A percentile compares a stretch with the other conserved stretches of the same genome.
Evolutionary conservation across 2,888 invertebrate genomes (phyloP).

Genomic region (Plusia festucae): DNA sequence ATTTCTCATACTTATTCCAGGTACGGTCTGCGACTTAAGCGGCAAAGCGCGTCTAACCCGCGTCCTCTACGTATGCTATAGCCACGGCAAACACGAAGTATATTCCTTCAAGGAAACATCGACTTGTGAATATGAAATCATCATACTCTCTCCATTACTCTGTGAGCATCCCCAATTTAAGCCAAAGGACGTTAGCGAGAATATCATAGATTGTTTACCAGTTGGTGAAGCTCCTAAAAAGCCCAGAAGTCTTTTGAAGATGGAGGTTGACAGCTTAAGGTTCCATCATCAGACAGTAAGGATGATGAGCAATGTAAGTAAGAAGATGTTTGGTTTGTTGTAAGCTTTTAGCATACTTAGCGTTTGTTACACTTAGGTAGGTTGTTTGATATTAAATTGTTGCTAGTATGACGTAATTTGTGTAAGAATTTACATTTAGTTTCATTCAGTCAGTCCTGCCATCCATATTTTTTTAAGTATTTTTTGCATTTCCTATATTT

Average conservation of each 20-base stretch:
- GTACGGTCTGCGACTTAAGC: conserved; percentile 96
- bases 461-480: too few species aligned
- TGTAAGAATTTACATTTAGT: too few species aligned
- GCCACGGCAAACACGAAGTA: conserved; percentile 96
- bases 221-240: conserved; percentile 91
- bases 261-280: conserved; percentile 93
- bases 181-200: conserved; percentile 93
- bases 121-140: conserved; percentile 97
- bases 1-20: conserved; percentile 61
- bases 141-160: conserved; percentile 95
- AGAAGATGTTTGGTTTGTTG: conserved; percentile 5
- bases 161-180: conserved; percentile 97
- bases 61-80: conserved; percentile 96
- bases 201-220: conserved; percentile 93
- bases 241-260: conserved; percentile 92
- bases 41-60: conserved; percentile 94
- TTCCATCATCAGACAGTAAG: conserved; percentile 90
- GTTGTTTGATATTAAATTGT: conserved; percentile 5
- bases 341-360: conserved; percentile 28
- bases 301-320: conserved; percentile 76
- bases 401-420: too few species aligned
- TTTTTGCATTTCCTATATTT: too few species aligned
- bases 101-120: conserved; percentile 97
- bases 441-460: too few species aligned
- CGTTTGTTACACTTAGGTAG: conserved; percentile 15